Evolutionary conservation across 2,797 vertebrate genomes (phyloP), one percentile per base, ranked within the genome.

Genomic region (Paramormyrops hopkinsi): DNA sequence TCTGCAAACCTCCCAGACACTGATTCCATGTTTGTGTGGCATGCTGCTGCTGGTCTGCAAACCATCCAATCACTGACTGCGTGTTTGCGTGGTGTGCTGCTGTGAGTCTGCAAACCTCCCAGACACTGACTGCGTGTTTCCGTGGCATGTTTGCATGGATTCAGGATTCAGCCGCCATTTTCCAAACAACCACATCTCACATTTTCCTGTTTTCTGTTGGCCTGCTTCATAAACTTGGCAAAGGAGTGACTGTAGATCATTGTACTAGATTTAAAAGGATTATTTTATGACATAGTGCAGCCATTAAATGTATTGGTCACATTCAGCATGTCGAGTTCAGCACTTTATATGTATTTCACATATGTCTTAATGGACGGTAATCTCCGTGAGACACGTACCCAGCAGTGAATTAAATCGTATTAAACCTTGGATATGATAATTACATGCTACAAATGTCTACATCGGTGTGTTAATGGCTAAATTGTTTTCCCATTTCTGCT

Each of bases 401-500:
- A 33, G 17, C 69, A 41, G 4, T 82, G 73, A 88, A 59, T 83
- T 44, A 85, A 85, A 65, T 17, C 29, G 19, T n/a, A 65, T 56
- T 85, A 73, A 62, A 65, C 22, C 59, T 56, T 86, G 25, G 22
- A 56, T 86, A 85, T 89, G 54, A 51, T 22, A 46, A 53, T 79
- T 79, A 54, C 73, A 50, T 88, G 88, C 51, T 82, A 53, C 73
- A 76, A 56, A 87, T 37, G n/a, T 76, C 69, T 76, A 41, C 69
- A 76, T 76, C 14, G 5, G 69, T 88, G 51, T 88, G 73, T 82
- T 83, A 88, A 54, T 88, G 88, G 53, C 53, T 53, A 88, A 54
- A 88, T 56, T 82, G 88, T 83, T 56, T 56, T 88, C 33, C 73
- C 51, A 83, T 88, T 88, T 82, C 51, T n/a, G 51, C 37, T 83